A percentile compares a stretch with the other conserved stretches of the same genome.
phyloP scores from a whole-genome alignment of 2,888 invertebrate genomes.

The Mesoligia furuncula region DNA sequence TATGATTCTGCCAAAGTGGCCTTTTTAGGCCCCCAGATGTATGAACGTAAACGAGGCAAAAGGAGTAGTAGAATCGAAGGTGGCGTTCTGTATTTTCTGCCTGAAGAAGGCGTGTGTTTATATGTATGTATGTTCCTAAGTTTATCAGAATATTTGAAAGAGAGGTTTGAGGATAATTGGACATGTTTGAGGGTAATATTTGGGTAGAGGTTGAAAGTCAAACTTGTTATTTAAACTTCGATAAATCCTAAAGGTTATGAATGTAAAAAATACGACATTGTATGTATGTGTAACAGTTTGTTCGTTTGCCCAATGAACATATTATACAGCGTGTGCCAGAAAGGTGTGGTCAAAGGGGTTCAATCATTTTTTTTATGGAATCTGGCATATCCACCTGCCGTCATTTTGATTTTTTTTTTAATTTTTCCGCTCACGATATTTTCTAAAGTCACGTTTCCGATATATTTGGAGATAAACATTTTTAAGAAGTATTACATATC shows the following conservation, averaged over 20 bases:
- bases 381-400: no score
- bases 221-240: neutral
- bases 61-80: neutral
- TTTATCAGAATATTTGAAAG: neutral
- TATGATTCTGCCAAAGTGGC: no score
- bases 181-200: neutral
- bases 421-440: no score
- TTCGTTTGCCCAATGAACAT: no score
- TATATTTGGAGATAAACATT: no score
- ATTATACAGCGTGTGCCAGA: no score
- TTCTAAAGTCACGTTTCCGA: no score
- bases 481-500: no score
- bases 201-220: neutral
- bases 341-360: no score
- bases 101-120: neutral
- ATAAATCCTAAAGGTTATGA: neutral
- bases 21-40: no score
- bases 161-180: neutral
- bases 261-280: neutral
- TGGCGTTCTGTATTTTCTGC: neutral
- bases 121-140: neutral
- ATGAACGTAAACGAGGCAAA: neutral
- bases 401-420: no score
- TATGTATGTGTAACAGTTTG: neutral
- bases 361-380: no score